phyloP scores from a whole-genome alignment of 53 echinoderm and acorn worm genomes.

The Hippasteria phrygiana region DNA sequence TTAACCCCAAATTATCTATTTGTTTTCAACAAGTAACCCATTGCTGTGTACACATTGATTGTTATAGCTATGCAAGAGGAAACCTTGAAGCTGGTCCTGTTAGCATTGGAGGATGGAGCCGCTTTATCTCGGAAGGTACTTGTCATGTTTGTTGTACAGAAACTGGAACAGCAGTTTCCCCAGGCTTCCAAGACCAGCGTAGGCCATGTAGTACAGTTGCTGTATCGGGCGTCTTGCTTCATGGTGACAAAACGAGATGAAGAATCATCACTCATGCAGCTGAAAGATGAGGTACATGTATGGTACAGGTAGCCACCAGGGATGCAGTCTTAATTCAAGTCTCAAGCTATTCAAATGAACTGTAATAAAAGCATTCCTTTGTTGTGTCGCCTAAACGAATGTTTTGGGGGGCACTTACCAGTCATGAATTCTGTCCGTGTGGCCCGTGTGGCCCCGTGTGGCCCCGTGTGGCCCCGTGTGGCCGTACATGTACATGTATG shows the following conservation, averaged over 20 bases:
- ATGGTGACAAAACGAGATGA: constrained; percentile 98
- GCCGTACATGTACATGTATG: too few relatives aligned
- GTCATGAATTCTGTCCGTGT: too few relatives aligned
- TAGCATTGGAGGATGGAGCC: constrained; percentile 93
- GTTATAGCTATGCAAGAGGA: constrained; percentile 95
- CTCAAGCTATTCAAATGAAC: too few relatives aligned
- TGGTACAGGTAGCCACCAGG: neutral
- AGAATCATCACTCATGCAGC: constrained; percentile 96
- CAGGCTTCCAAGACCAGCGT: constrained; percentile 99
- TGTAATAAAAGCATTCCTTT: too few relatives aligned
- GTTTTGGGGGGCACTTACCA: too few relatives aligned
- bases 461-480: too few relatives aligned
- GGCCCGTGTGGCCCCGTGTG: too few relatives aligned
- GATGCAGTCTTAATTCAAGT: neutral
- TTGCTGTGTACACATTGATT: neutral
- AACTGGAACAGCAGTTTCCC: constrained; percentile 94
- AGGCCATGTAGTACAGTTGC: constrained; percentile 93
- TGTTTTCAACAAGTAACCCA: neutral
- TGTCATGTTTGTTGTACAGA: constrained; percentile 97
- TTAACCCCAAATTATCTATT: neutral
- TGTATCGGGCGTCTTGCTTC: constrained; percentile 97
- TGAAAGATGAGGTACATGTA: constrained; percentile 91
- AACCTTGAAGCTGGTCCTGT: constrained; percentile 88
- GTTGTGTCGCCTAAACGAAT: too few relatives aligned
- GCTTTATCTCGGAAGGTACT: constrained; percentile 98